Percentiles rank a stretch among this genome's conserved stretches.
Conservation (phyloP, 2,888 invertebrate species). For the Ptilodon capucinus region DNA sequence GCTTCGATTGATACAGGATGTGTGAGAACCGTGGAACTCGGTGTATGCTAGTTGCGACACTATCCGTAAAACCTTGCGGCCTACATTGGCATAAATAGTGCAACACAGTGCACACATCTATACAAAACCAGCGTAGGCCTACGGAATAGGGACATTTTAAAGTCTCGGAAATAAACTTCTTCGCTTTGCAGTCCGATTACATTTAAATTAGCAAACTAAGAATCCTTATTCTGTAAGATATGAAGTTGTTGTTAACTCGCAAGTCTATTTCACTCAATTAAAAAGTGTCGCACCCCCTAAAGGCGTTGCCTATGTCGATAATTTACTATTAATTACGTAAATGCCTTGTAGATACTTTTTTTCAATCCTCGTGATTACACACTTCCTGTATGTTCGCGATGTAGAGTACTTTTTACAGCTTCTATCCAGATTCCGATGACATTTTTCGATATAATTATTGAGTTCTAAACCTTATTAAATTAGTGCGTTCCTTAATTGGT, state of each 20-base stretch:
- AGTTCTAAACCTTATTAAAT: not conserved
- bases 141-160: no score
- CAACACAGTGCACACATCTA: not conserved
- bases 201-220: no score
- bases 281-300: not conserved
- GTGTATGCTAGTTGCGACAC: slow-evolving; percentile 35
- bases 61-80: slow-evolving; percentile 27
- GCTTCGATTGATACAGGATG: slow-evolving; percentile 37
- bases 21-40: slow-evolving; percentile 35
- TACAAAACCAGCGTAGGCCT: no score
- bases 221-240: no score
- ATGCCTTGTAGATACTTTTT: not conserved
- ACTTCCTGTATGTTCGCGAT: slow-evolving; percentile 7
- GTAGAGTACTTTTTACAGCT: slow-evolving; percentile 2
- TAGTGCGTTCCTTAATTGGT: not conserved
- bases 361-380: not conserved
- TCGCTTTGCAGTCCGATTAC: no score
- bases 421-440: slow-evolving; percentile 8
- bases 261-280: not conserved
- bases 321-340: slow-evolving; percentile 18
- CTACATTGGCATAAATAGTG: not conserved
- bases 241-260: no score
- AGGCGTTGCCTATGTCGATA: slow-evolving; percentile 8
- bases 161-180: no score
- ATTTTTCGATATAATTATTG: not conserved